Conservation (phyloP, 2,113 vertebrate genomes). For the Cygnus atratus region DNA sequence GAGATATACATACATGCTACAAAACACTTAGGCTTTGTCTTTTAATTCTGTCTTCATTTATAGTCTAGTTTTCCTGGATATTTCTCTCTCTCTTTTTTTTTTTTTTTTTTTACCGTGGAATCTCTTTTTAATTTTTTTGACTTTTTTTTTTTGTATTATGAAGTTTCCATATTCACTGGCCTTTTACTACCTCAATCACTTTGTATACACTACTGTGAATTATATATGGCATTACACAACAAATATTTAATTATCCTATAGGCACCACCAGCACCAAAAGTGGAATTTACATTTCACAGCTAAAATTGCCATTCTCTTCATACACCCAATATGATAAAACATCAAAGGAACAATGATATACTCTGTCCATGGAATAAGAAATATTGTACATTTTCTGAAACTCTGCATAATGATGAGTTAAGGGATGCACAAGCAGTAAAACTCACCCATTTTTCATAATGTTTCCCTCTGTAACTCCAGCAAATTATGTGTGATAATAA, state of each 20-base stretch:
- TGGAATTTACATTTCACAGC: constrained; percentile 24
- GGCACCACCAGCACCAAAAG: neutral
- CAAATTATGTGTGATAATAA: constrained; percentile 22
- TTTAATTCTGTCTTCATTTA: neutral
- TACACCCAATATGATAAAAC: constrained; percentile 36
- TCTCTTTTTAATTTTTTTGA: neutral
- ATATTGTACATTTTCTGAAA: constrained; percentile 31
- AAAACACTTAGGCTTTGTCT: neutral
- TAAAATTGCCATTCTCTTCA: constrained; percentile 27
- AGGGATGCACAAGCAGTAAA: constrained; percentile 11
- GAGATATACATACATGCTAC: neutral
- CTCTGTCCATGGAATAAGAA: constrained; percentile 30
- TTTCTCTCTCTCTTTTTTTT: too few relatives aligned
- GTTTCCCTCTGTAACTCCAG: neutral
- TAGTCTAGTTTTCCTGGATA: neutral
- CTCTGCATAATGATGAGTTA: neutral
- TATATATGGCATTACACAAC: constrained; percentile 4
- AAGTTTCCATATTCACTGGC: neutral
- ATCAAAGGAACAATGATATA: constrained; percentile 51
- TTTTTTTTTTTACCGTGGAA: neutral
- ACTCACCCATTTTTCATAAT: constrained; percentile 27
- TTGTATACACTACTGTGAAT: constrained; percentile 15
- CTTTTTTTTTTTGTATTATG: neutral
- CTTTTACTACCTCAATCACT: constrained; percentile 12
- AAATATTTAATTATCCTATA: constrained; percentile 46